Percentiles rank a stretch among this genome's conserved stretches.
Evolutionary conservation across 2,888 invertebrate genomes (phyloP).

Genomic region (Eulithis testata): DNA sequence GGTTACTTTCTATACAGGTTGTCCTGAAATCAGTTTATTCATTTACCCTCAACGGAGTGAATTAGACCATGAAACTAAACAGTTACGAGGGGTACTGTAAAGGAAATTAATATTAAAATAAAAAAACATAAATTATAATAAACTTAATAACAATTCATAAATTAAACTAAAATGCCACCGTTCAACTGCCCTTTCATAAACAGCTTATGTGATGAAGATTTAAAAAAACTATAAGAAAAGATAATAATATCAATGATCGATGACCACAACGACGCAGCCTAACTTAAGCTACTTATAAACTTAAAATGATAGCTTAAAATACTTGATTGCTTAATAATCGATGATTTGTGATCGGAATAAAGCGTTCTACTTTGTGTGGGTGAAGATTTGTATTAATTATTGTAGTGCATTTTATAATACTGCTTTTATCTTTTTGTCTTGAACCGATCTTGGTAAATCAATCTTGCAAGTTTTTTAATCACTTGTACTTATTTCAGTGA

Average conservation of each 20-base stretch:
- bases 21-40: no score
- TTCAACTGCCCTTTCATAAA: not conserved
- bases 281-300: slow-evolving; percentile 38
- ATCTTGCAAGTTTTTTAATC: no score
- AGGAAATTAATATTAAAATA: no score
- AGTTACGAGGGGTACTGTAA: no score
- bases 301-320: slow-evolving; percentile 39
- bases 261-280: slow-evolving; percentile 35
- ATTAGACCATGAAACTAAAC: no score
- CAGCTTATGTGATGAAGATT: slow-evolving; percentile 13
- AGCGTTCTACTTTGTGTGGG: slow-evolving; percentile 33
- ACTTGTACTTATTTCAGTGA: no score
- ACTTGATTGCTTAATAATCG: slow-evolving; percentile 43
- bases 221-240: slow-evolving; percentile 32
- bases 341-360: slow-evolving; percentile 47
- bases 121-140: no score
- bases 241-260: slow-evolving; percentile 41
- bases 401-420: slow-evolving; percentile 20
- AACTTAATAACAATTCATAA: no score
- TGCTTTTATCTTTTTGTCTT: not conserved
- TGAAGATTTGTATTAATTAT: slow-evolving; percentile 31
- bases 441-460: no score
- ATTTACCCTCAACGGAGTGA: no score
- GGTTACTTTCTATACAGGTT: no score
- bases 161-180: no score